Evolutionary conservation across 2,888 invertebrate species (phyloP), one percentile per base, ranked within the genome.

Genomic region (Hyalella azteca): DNA sequence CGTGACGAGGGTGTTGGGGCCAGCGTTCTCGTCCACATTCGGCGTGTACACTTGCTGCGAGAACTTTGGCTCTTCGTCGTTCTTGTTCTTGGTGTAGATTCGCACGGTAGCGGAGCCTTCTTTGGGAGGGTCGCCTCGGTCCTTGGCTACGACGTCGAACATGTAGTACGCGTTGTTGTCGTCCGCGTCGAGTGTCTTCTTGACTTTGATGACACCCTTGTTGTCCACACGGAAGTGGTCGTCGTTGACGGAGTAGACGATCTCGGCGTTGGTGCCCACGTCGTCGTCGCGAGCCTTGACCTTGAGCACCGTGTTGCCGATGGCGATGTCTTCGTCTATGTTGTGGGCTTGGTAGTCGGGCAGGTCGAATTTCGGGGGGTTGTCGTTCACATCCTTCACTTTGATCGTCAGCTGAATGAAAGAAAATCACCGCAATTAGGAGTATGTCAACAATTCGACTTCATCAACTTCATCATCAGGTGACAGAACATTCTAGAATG

Each of bases 301-400:
- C 79, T 82, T 95, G 77, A 98, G 90, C 85, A 98, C 97, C 85
- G 94, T 95, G 41, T 95, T 95, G 81, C 97, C 97, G 49, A 96
- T 90, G 0, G 95, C 93, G 85, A 96, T 94, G 87, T 98, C 97
- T 89, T 98, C 97, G 86, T 96, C 95, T 0, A 97, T 94, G 87
- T 97, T 97, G 88, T 96, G 96, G 0, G 96, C 96, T 88, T 97
- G 97, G 88, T 98, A 98, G 88, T 98, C 95, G 0, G 97, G 97
- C 85, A 98, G 89, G 89, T 97, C 97, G 87, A 96, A 97, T 88
- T 96, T 95, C 0, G 98, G 98, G 11, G 96, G 95, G 88, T 98
- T 98, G 89, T 98, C 98, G 88, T 99, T 99, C 60, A 97, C 95
- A 88, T 98, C 98, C 7, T 95, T 95, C 66, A 99, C 96, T 85